phyloP scores from a whole-genome alignment of 2,888 invertebrate species.

The Autographa gamma region DNA sequence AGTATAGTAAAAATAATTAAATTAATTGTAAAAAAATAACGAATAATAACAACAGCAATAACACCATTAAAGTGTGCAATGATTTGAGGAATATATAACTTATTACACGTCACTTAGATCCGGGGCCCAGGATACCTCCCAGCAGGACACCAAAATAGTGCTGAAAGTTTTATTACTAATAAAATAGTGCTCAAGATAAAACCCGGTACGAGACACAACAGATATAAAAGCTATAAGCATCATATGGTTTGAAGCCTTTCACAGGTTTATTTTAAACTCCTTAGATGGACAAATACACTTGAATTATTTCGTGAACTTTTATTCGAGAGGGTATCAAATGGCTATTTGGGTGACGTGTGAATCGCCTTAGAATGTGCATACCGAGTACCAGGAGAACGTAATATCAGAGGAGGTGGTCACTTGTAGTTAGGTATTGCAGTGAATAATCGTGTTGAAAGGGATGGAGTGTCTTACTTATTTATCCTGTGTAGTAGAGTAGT shows the following conservation, averaged over 20 bases:
- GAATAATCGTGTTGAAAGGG: too few species aligned
- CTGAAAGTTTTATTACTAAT: slow-evolving; percentile 6
- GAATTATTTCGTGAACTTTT: not conserved
- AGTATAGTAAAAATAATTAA: too few species aligned
- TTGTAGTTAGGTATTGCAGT: too few species aligned
- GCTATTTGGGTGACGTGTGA: not conserved
- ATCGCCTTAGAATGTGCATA: not conserved
- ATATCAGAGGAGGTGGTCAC: too few species aligned
- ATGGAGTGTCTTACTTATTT: not conserved
- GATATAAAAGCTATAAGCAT: not conserved
- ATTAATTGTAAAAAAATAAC: too few species aligned
- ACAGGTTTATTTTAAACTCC: not conserved
- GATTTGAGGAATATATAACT: too few species aligned
- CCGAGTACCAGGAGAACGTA: too few species aligned
- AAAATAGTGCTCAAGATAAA: slow-evolving; percentile 5
- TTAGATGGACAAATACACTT: not conserved
- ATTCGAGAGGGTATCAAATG: not conserved
- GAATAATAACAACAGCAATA: too few species aligned
- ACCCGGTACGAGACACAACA: not conserved
- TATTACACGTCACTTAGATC: not conserved
- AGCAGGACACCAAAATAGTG: not conserved
- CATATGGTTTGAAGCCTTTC: not conserved
- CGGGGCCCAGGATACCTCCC: not conserved
- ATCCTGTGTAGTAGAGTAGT: not conserved
- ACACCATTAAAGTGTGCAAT: too few species aligned